Base-by-base conservation (phyloP, 2,888 invertebrate species). In the Callimorpha dominula region DNA sequence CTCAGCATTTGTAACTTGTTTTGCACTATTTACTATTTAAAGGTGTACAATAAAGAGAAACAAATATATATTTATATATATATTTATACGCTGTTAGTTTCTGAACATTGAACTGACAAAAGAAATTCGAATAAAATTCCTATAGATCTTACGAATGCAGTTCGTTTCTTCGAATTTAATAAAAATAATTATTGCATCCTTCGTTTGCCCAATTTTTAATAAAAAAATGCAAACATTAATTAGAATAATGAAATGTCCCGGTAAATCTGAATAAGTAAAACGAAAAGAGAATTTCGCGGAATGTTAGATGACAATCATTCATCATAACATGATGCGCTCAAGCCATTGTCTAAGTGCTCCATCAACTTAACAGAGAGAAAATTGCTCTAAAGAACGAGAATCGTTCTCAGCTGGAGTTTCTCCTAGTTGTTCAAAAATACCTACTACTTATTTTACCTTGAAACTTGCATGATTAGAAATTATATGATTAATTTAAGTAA, bases 261-360 rank as follows among this genome's bases (percentile, higher is more conserved):
- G 72, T 72, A 74, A 75, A 57, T 70, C 31, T 72, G 31, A 57
- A 5, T 73, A 65, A 65, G 65, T 65, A 20, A 70, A 77, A 76
- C 54, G 73, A 76, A 82, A 68, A 43, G 50, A 43, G 42, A 60
- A 71, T 71, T 70, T 73, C 11, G 17, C 20, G 40, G 20, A 65
- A 68, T 65, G 62, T 60, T 70, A 63, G 54, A 60, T 65, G 43
- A 64, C 63, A 68, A 65, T 71, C 73, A 15, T 69, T 77, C 20
- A 75, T 77, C 65, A 75, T n/a, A 72, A 46, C 69, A 72, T 73
- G 40, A 71, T 63, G 65, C 67, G 15, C 70, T 73, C 43, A 14
- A 71, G 49, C 9, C 11, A 68, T 70, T 80, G 71, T 78, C 65
- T 65, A 71, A 73, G 15, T 9, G 12, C 31, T 68, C 17, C 17